These are phyloP conservation scores for Ophion slaviceki DNA, from an alignment of 2,888 invertebrate genomes.

Conservation along the genomic window DNA sequence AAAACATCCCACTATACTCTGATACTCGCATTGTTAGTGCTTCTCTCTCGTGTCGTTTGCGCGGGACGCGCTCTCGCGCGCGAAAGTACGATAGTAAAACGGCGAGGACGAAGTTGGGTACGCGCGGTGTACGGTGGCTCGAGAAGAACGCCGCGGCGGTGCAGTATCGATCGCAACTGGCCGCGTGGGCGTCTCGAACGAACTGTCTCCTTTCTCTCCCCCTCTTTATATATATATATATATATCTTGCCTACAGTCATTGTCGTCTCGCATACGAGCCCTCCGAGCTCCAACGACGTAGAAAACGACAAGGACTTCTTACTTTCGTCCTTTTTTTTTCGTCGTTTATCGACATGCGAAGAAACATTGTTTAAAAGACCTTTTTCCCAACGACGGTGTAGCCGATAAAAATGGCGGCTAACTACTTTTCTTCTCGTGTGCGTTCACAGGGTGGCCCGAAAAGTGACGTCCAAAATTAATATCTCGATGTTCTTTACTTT, in stretches of 20 bases:
- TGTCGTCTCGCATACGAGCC: slow-evolving; percentile 29
- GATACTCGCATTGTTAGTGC: no score
- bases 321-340: slow-evolving; percentile 8
- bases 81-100: not conserved
- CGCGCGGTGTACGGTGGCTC: slow-evolving; percentile 5
- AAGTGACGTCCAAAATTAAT: no score
- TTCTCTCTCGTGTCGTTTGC: no score
- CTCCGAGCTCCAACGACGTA: slow-evolving; percentile 19
- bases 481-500: no score
- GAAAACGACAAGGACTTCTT: slow-evolving; percentile 20
- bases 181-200: slow-evolving; percentile 49
- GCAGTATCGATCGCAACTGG: slow-evolving; percentile 55
- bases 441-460: no score
- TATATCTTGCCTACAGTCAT: slow-evolving; percentile 3
- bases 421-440: no score
- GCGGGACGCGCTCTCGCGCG: no score
- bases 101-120: not conserved
- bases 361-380: slow-evolving; percentile 1
- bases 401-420: no score
- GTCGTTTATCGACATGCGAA: not conserved
- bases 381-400: not conserved
- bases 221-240: no score
- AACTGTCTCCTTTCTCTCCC: slow-evolving; percentile 4
- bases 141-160: slow-evolving; percentile 21
- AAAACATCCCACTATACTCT: no score